phyloP scores from a whole-genome alignment of 1,140 invertebrate species.

The Holcopasites calliopsidis region DNA sequence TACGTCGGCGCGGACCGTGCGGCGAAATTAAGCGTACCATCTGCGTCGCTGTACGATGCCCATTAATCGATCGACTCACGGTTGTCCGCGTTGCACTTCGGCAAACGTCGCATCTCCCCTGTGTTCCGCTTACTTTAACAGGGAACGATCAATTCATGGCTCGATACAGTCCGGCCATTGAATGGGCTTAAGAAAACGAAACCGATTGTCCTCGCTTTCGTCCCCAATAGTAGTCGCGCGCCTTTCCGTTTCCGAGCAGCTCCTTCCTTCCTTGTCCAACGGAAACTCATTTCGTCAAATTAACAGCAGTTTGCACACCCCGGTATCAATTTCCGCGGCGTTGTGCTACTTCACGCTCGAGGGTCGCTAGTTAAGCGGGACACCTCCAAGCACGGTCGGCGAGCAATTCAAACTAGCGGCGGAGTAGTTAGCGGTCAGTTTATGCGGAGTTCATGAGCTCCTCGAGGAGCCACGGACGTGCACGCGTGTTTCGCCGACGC shows the following conservation, averaged over 20 bases:
- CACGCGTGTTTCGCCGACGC: neutral
- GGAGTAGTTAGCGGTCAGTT: conserved; percentile 52
- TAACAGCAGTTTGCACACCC: neutral
- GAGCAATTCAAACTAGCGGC: conserved; percentile 47
- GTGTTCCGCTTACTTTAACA: neutral
- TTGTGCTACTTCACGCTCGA: conserved; percentile 11
- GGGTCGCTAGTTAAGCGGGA: conserved; percentile 16
- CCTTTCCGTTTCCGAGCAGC: neutral
- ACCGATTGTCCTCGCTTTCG: neutral
- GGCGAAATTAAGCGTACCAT: conserved; percentile 37
- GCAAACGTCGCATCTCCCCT: neutral
- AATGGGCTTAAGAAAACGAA: conserved; percentile 10
- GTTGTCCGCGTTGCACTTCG: conserved; percentile 18
- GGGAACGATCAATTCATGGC: conserved; percentile 3
- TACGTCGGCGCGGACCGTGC: neutral
- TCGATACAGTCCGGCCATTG: neutral
- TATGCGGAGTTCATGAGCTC: conserved; percentile 50
- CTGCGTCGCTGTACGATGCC: conserved; percentile 20
- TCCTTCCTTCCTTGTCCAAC: neutral
- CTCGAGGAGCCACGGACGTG: neutral
- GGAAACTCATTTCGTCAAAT: neutral
- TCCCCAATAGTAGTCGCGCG: neutral
- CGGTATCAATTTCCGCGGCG: conserved; percentile 20
- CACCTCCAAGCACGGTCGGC: conserved; percentile 34
- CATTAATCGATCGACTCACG: conserved; percentile 36